Percentiles rank a stretch among this genome's conserved stretches.
Conservation (phyloP, 2,888 invertebrate species). For the Desoria tigrina region DNA sequence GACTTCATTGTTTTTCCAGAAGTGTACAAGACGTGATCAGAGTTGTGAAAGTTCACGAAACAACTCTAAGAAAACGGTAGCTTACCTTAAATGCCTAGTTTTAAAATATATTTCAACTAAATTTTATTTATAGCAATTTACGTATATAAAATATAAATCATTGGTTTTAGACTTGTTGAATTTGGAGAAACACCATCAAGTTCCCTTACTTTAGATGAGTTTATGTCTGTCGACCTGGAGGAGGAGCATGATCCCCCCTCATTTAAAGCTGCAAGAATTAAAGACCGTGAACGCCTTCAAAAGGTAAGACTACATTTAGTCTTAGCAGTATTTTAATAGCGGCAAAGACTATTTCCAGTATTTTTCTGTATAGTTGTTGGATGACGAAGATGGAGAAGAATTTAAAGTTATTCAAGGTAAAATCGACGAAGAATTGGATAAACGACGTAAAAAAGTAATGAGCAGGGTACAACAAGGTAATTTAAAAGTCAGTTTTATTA, state of each 20-base stretch:
- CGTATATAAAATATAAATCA: neutral
- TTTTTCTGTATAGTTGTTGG: constrained; percentile 61
- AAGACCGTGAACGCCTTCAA: constrained; percentile 80
- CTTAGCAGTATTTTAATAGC: constrained; percentile 19
- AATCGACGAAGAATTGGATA: constrained; percentile 79
- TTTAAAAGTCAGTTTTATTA: no score
- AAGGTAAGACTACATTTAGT: constrained; percentile 63
- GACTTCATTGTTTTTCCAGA: constrained; percentile 87
- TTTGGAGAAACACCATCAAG: constrained; percentile 97
- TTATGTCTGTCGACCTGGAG: constrained; percentile 93
- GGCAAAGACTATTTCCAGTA: no score
- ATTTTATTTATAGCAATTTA: no score
- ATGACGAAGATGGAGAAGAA: constrained; percentile 60
- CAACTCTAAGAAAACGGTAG: constrained; percentile 83
- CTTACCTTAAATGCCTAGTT: constrained; percentile 36
- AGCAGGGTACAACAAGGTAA: neutral
- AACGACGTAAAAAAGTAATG: constrained; percentile 55
- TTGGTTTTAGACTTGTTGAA: constrained; percentile 74
- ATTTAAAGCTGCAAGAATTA: constrained; percentile 84
- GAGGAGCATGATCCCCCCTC: constrained; percentile 96
- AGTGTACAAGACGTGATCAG: constrained; percentile 84
- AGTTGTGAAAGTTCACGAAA: constrained; percentile 93
- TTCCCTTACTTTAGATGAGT: constrained; percentile 90
- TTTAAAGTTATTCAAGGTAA: constrained; percentile 78
- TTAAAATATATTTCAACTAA: no score